Percentiles rank a stretch among this genome's conserved stretches.
phyloP scores from a whole-genome alignment of 1,140 invertebrate genomes.

The Brachionus paranguensis region DNA sequence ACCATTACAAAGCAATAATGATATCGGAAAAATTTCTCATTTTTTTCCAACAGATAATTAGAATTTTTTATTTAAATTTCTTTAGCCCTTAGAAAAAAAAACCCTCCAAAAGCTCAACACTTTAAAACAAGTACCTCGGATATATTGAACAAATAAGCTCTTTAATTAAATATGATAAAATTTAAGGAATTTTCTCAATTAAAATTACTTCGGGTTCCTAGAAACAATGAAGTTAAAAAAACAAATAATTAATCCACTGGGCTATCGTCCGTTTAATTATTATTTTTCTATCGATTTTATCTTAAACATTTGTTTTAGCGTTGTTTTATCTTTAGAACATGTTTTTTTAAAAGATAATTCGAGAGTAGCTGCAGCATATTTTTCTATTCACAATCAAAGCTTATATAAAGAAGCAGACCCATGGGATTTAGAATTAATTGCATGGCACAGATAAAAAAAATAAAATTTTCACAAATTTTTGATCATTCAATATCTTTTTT shows the following conservation, averaged over 20 bases:
- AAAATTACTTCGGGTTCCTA: not conserved
- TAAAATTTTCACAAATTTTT: not conserved
- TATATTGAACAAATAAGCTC: not conserved
- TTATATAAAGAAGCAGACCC: not conserved
- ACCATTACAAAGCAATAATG: not conserved
- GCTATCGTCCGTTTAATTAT: constrained; percentile 1
- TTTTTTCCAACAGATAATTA: not conserved
- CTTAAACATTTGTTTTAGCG: not conserved
- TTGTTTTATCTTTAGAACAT: not conserved
- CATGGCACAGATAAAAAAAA: not conserved
- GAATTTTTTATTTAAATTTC: not conserved
- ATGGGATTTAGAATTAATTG: not conserved
- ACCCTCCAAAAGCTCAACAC: not conserved
- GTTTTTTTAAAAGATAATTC: constrained; percentile 2
- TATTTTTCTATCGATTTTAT: not conserved
- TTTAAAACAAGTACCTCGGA: not conserved
- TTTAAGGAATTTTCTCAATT: not conserved
- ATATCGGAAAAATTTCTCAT: not conserved
- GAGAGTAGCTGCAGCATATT: not conserved
- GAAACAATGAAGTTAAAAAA: not conserved
- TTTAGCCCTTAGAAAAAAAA: not conserved
- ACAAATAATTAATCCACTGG: not conserved
- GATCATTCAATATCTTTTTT: not conserved
- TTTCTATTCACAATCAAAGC: not conserved
- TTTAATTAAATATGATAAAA: not conserved